Base-by-base conservation (phyloP, 2,888 invertebrate genomes). In the Catocala nupta region DNA sequence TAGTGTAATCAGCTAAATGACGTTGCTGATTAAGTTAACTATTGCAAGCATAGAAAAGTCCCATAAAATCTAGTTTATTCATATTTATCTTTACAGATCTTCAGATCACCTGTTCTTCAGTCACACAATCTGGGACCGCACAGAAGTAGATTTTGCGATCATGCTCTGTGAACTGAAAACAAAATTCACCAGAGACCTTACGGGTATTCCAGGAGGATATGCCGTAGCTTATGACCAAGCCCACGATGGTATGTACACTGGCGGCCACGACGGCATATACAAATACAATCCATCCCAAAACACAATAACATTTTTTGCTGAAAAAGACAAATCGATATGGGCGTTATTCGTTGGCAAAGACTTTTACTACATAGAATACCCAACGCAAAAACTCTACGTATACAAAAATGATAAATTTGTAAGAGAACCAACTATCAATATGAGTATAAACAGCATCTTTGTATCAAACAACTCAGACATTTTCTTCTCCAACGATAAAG, bases 261-360 rank as follows among this genome's bases (percentile, higher is more conserved):
- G 93, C 0, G 93, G 92, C 0, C 90, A 92, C 51, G 84, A 91
- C 10, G 93, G 93, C 0, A 90, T 93, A 5, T 93, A 91, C 70
- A 90, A 87, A 70, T 93, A 90, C 64, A 90, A 91, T 54, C 90
- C 90, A 61, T 51, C 88, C 0, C 85, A 84, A 0, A 87, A 84
- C 68, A 52, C 78, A 16, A 92, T 90, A 0, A 88, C 89, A 5
- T 90, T 83, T 56, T 93, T 91, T 68, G 85, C 84, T 0, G 91
- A 90, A 77, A 80, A 85, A 65, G 90, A 90, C 0, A 90, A 85
- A 56, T 92, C 91, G 1, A 88, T 93, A 7, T 93, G 93, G 92
- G 83, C 78, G 0, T 39, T 93, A 12, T 91, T 89, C 58, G 80
- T 91, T 0, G 81, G 85, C 36, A 82, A 79, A 64, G 85, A 91